Base-by-base conservation (phyloP, 37 sponge, comb jelly and placozoan species). In the Eunapius fragilis region DNA sequence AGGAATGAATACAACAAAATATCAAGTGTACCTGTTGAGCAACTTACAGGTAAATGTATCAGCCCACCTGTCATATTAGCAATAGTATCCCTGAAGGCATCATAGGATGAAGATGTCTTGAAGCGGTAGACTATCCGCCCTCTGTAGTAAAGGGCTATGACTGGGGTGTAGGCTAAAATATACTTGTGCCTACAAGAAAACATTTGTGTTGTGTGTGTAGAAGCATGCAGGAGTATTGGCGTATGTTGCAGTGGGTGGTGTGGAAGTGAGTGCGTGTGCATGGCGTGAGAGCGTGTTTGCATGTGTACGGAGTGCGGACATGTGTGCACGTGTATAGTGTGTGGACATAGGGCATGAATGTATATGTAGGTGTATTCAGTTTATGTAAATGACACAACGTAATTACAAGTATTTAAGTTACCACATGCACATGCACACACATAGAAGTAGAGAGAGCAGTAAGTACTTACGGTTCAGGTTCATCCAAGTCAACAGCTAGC, bases 141-240 rank as follows among this genome's bases (percentile, higher is more conserved):
- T 32, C 68, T 37, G 75, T 90, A 86, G 67, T 88, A 94, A 49
- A 94, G 88, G 24, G 78, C 77, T 24, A 94, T 80, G 69, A 88
- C 67, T 7, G 94, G 94, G 2, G 85, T 68, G 69, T 94, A 94
- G 26, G 89, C 89, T n/a, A 90, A 35, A 33, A 94, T 38, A 36
- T 86, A 94, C 77, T 88, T 85, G 77, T 88, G 68, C 70, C 89
- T 88, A 82, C 13, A 48, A 0, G 33, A 67, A 70, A n/a, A n/a
- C n/a, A n/a, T n/a, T 70, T 28, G 25, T 70, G 27, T 7, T 58
- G 58, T 58, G 58, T 58, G 58, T 58, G 58, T 17, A 58, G 58
- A 17, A 58, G 19, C 17, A 58, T 19, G 14, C 17, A 58, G 6
- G 73, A 25, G 22, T 58, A 2, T 58, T 58, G 6, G 17, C 14